Percentiles rank a stretch among this genome's conserved stretches.
Conservation (phyloP, 2,888 invertebrate genomes). For the Erebia epiphron region DNA sequence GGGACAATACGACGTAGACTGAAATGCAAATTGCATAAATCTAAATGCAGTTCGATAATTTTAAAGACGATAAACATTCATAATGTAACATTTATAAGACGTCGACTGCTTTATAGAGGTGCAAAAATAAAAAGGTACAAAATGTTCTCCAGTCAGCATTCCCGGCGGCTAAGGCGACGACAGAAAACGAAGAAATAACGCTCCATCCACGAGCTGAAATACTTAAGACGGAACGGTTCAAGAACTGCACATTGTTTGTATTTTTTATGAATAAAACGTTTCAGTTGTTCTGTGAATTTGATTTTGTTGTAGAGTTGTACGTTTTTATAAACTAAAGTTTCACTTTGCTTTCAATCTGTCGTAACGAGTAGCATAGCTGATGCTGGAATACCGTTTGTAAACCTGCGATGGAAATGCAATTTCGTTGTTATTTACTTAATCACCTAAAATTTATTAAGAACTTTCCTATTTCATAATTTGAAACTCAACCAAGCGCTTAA, state of each 20-base stretch:
- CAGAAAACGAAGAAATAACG: constrained; percentile 71
- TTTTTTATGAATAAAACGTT: constrained; percentile 48
- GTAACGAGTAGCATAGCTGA: background rate
- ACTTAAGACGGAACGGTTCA: constrained; percentile 63
- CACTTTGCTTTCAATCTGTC: background rate
- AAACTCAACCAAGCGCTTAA: too few species aligned
- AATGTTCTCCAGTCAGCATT: constrained; percentile 58
- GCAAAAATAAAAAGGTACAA: constrained; percentile 61
- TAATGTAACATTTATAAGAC: constrained; percentile 62
- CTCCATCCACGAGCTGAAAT: constrained; percentile 64
- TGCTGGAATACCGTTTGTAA: background rate
- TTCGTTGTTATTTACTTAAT: background rate
- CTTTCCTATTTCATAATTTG: too few species aligned
- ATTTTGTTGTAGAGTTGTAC: constrained; percentile 19
- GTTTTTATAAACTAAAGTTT: constrained; percentile 8
- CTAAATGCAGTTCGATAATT: background rate
- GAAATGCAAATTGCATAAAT: constrained; percentile 6
- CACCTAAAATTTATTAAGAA: background rate
- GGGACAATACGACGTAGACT: background rate
- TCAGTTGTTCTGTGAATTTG: constrained; percentile 40
- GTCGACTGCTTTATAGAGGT: constrained; percentile 60
- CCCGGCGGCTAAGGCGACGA: constrained; percentile 63
- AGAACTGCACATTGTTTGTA: constrained; percentile 61
- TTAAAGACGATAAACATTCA: constrained; percentile 55
- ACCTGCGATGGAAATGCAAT: background rate